Evolutionary conservation across 2,888 invertebrate genomes (phyloP).

Genomic region (Eudasyphora cyanicolor): DNA sequence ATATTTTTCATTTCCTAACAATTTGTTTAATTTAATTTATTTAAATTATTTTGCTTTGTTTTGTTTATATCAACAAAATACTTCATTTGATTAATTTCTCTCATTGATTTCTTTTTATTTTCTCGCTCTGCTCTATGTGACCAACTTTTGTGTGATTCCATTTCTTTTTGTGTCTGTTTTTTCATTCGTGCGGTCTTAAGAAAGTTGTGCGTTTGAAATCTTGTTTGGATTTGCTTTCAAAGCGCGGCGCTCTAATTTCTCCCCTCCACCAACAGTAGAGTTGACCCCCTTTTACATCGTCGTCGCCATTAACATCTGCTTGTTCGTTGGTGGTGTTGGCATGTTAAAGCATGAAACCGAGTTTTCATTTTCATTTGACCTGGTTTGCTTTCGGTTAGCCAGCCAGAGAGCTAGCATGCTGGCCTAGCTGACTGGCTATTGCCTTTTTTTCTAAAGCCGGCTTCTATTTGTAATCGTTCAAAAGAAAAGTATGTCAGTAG

Average conservation of each 20-base stretch:
- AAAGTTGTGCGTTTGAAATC: conserved; percentile 39
- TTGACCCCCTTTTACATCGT: conserved; percentile 68
- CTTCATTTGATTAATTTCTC: conserved; percentile 44
- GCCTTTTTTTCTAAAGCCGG: conserved; percentile 49
- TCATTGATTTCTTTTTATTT: conserved; percentile 43
- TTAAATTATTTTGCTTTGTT: no score
- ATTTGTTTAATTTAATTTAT: not conserved
- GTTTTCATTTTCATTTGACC: conserved; percentile 79
- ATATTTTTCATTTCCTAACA: not conserved
- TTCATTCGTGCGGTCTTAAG: conserved; percentile 29
- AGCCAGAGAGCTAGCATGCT: not conserved
- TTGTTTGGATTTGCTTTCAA: conserved; percentile 56
- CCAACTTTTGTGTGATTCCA: conserved; percentile 58
- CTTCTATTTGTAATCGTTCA: conserved; percentile 38
- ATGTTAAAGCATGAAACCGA: conserved; percentile 48
- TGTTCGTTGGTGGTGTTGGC: conserved; percentile 48
- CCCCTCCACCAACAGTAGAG: conserved; percentile 37
- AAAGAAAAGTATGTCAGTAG: conserved; percentile 66
- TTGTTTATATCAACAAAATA: not conserved
- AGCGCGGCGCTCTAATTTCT: conserved; percentile 67
- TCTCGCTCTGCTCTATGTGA: no score
- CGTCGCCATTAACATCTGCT: conserved; percentile 66
- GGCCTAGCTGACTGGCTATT: not conserved
- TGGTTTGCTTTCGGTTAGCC: conserved; percentile 73
- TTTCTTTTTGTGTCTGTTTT: not conserved